A percentile compares a stretch with the other conserved stretches of the same genome.
phyloP scores from a whole-genome alignment of 2,797 vertebrate genomes.

The Melanogrammus aeglefinus region DNA sequence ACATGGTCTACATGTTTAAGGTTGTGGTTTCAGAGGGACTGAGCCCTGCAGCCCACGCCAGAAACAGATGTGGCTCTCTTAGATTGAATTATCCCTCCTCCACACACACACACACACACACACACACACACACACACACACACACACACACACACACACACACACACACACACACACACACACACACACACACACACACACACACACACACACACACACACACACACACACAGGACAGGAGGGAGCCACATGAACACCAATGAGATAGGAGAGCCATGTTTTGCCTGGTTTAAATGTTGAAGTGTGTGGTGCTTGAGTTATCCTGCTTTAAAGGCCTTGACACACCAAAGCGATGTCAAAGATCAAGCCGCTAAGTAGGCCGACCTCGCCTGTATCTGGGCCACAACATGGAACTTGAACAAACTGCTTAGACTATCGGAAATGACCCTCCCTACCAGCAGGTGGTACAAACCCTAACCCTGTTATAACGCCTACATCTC shows the following conservation, averaged over 20 bases:
- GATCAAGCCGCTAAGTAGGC: too few relatives aligned
- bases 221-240: constrained; percentile 20
- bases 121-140: constrained; percentile 20
- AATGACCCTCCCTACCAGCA: too few relatives aligned
- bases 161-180: constrained; percentile 31
- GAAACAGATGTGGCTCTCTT: constrained; percentile 66
- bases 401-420: too few relatives aligned
- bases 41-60: constrained; percentile 63
- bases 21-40: constrained; percentile 69
- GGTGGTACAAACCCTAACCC: too few relatives aligned
- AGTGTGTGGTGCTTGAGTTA: not conserved
- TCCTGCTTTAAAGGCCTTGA: not conserved
- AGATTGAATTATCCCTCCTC: constrained; percentile 64
- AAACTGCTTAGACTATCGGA: too few relatives aligned
- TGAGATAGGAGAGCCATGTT: not conserved
- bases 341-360: too few relatives aligned
- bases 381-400: too few relatives aligned
- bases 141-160: constrained; percentile 17
- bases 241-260: not conserved
- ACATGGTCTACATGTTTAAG: constrained; percentile 66
- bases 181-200: constrained; percentile 31
- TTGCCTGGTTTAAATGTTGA: not conserved
- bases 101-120: constrained; percentile 31
- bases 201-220: constrained; percentile 32
- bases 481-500: too few relatives aligned